Conservation (phyloP, 2,797 vertebrate genomes). For the Crax fasciolata region DNA sequence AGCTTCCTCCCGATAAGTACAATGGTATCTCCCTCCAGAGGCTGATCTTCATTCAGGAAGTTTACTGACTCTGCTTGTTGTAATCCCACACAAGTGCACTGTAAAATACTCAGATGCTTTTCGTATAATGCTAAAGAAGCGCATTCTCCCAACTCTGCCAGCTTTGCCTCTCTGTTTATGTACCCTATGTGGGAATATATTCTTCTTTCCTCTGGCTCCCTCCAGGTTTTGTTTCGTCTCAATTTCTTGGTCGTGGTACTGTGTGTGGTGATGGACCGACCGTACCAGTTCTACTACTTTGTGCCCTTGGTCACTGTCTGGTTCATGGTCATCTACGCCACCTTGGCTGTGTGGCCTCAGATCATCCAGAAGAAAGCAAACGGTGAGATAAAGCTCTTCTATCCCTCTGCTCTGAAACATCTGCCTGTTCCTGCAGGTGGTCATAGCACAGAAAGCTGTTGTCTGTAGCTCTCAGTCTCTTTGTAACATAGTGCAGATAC, state of each 20-base stretch:
- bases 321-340: conserved; percentile 94
- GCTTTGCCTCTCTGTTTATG: background rate
- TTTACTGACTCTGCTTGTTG: too few species aligned
- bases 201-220: background rate
- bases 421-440: background rate
- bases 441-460: background rate
- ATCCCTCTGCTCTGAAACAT: background rate
- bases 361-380: conserved; percentile 95
- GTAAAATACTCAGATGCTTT: background rate
- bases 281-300: conserved; percentile 99
- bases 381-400: conserved; percentile 81
- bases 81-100: background rate
- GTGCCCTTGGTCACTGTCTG: conserved; percentile 97
- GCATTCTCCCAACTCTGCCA: background rate
- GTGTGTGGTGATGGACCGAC: conserved; percentile 96
- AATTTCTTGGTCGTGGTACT: conserved; percentile 97
- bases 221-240: conserved; percentile 95
- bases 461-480: background rate
- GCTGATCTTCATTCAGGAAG: too few species aligned
- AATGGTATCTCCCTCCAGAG: too few species aligned
- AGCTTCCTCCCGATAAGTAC: too few species aligned
- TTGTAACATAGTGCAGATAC: background rate
- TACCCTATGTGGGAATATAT: background rate
- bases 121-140: background rate
- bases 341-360: conserved; percentile 96